Evolutionary conservation across 2,797 vertebrate genomes (phyloP).

Genomic region (Graptemys geographica): DNA sequence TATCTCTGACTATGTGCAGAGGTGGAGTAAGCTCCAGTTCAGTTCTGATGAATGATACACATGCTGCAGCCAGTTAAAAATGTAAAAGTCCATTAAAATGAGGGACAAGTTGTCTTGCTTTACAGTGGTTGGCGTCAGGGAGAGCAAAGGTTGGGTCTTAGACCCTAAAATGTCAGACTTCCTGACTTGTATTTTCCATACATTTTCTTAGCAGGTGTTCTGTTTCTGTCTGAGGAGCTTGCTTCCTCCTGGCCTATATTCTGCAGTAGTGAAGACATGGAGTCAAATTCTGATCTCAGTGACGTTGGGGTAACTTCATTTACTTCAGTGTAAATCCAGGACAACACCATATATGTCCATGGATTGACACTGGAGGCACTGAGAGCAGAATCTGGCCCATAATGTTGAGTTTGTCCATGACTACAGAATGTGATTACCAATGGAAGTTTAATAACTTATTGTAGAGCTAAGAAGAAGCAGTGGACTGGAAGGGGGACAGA

Average conservation of each 20-base stretch:
- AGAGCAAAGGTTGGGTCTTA: fast-evolving
- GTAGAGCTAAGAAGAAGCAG: background rate
- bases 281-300: background rate
- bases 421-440: background rate
- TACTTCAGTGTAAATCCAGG: background rate
- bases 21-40: background rate
- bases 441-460: background rate
- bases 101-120: background rate
- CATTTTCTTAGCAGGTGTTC: background rate
- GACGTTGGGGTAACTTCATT: background rate
- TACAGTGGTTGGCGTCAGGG: background rate
- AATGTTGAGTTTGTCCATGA: background rate
- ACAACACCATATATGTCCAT: background rate
- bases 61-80: background rate
- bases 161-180: background rate
- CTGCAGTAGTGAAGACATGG: background rate
- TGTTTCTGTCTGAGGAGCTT: background rate
- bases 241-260: background rate
- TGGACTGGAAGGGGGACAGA: background rate
- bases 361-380: background rate
- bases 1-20: background rate
- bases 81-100: background rate
- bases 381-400: background rate
- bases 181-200: background rate
- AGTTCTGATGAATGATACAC: background rate